phyloP scores from a whole-genome alignment of 1,140 invertebrate genomes.

The Arctopsyche grandis region DNA sequence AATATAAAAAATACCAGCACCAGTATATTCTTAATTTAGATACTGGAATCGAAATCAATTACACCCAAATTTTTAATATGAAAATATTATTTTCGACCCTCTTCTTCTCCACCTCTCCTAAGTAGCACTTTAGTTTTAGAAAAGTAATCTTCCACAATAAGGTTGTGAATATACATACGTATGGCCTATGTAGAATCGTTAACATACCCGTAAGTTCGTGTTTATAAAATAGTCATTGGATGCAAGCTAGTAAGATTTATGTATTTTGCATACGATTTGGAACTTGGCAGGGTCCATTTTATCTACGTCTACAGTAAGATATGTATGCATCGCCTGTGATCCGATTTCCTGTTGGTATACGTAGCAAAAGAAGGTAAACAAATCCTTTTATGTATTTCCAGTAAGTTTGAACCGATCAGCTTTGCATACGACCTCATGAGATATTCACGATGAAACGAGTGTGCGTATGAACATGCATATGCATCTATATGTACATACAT shows the following conservation, averaged over 20 bases:
- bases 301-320: constrained; percentile 40
- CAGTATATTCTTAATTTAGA: no score
- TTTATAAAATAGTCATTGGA: not conserved
- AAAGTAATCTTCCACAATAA: no score
- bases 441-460: constrained; percentile 16
- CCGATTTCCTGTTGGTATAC: constrained; percentile 49
- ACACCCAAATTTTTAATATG: no score
- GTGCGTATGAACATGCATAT: not conserved
- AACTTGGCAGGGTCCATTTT: constrained; percentile 25
- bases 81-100: no score
- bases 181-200: no score
- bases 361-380: constrained; percentile 27
- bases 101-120: no score
- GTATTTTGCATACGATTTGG: constrained; percentile 43
- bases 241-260: constrained; percentile 39
- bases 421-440: constrained; percentile 36
- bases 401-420: not conserved
- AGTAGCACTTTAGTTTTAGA: no score
- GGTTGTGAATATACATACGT: no score
- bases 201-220: no score
- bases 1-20: not conserved
- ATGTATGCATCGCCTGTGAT: constrained; percentile 45
- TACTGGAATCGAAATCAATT: no score
- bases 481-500: not conserved
- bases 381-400: constrained; percentile 41